These are phyloP conservation scores for Ophraella communa DNA, from an alignment of 2,888 invertebrate genomes.

Conservation along the genomic window DNA sequence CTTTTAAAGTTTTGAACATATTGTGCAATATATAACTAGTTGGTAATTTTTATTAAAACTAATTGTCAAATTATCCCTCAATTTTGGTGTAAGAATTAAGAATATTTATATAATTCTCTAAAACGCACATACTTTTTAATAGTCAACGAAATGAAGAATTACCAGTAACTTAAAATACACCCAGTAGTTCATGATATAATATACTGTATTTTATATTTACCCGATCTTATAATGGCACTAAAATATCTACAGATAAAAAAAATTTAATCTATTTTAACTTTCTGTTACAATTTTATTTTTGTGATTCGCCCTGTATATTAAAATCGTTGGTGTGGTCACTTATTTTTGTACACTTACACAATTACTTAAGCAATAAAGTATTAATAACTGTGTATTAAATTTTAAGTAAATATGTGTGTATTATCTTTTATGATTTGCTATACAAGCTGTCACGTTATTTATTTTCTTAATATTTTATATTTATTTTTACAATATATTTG, in stretches of 20 bases:
- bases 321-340: slow-evolving; percentile 22
- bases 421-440: slow-evolving; percentile 23
- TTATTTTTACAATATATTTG: slow-evolving; percentile 36
- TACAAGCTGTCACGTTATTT: slow-evolving; percentile 28
- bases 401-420: slow-evolving; percentile 15
- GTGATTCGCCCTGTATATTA: neutral
- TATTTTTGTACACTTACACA: slow-evolving; percentile 14
- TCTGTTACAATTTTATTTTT: neutral
- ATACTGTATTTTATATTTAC: no score
- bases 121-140: no score
- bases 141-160: no score
- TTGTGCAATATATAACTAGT: no score
- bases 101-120: no score
- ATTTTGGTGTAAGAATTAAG: no score
- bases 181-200: no score
- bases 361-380: slow-evolving; percentile 35
- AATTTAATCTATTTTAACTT: neutral
- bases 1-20: no score
- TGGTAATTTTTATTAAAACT: no score
- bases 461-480: slow-evolving; percentile 34
- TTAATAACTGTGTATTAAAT: slow-evolving; percentile 31
- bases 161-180: no score
- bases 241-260: neutral
- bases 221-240: no score
- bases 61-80: no score